phyloP scores from a whole-genome alignment of 92 coral and sea anemone genomes.

The Montipora capitata region DNA sequence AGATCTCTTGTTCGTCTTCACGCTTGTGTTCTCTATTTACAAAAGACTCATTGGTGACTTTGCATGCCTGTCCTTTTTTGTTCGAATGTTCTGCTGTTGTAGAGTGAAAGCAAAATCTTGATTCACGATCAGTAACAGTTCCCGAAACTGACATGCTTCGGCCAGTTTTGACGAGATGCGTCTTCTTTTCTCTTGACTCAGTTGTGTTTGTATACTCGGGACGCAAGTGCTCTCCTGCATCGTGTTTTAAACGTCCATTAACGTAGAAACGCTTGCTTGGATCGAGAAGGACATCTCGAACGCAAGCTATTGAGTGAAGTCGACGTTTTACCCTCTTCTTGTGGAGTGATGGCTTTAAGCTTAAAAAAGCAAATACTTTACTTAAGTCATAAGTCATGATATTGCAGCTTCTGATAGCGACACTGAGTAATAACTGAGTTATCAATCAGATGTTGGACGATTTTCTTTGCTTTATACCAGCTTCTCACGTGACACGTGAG shows the following conservation, averaged over 20 bases:
- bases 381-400: neutral
- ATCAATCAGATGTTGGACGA: no score
- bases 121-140: neutral
- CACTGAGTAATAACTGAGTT: neutral
- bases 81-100: neutral
- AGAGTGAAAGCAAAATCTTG: neutral
- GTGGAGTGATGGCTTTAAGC: neutral
- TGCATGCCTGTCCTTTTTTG: neutral
- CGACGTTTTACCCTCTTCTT: neutral
- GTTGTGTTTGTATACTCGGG: neutral
- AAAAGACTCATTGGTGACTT: neutral
- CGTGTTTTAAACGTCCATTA: neutral
- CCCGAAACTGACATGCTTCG: neutral
- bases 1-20: constrained; percentile 12
- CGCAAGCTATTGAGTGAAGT: constrained; percentile 4
- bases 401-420: neutral
- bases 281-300: neutral
- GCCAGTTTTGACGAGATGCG: no score
- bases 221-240: neutral
- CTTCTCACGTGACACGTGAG: no score
- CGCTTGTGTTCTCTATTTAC: neutral
- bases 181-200: no score
- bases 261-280: neutral
- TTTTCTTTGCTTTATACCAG: no score
- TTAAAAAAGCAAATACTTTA: neutral